These are phyloP conservation scores for Antigone vipio DNA, from an alignment of 2,113 vertebrate species.

Conservation along the genomic window DNA sequence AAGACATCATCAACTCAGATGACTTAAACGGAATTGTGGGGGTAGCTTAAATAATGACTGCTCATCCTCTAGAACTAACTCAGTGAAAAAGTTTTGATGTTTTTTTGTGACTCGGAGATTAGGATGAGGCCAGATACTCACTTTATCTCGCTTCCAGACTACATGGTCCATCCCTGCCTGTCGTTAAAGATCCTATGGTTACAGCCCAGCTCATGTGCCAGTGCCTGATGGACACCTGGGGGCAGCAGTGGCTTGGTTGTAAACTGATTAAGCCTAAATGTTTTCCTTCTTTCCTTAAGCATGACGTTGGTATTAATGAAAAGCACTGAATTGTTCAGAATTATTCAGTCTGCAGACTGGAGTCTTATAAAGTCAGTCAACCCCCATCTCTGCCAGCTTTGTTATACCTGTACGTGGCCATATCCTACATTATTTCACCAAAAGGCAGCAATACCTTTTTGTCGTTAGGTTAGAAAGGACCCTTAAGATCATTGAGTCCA, in stretches of 20 bases:
- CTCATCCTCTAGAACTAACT: neutral
- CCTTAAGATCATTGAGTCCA: neutral
- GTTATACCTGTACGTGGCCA: fast-evolving
- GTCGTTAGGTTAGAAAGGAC: neutral
- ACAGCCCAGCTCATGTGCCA: neutral
- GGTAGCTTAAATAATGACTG: neutral
- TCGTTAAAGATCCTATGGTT: fast-evolving
- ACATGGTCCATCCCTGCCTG: fast-evolving
- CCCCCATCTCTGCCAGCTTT: neutral
- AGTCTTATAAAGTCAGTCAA: neutral
- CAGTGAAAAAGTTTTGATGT: neutral
- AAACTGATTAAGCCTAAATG: fast-evolving
- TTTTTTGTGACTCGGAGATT: neutral
- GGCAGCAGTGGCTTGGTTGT: neutral
- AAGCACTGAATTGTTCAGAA: fast-evolving
- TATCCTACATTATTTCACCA: neutral
- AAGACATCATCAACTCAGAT: neutral
- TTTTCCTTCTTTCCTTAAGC: neutral
- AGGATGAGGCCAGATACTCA: neutral
- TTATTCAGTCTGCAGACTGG: neutral
- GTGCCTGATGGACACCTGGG: neutral
- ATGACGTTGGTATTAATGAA: fast-evolving
- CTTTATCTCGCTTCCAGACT: fast-evolving
- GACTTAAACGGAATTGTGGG: neutral
- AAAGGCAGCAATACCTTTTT: neutral